Percentiles rank a stretch among this genome's conserved stretches.
phyloP scores from a whole-genome alignment of 2,888 invertebrate species.

The Napeogenes inachia region DNA sequence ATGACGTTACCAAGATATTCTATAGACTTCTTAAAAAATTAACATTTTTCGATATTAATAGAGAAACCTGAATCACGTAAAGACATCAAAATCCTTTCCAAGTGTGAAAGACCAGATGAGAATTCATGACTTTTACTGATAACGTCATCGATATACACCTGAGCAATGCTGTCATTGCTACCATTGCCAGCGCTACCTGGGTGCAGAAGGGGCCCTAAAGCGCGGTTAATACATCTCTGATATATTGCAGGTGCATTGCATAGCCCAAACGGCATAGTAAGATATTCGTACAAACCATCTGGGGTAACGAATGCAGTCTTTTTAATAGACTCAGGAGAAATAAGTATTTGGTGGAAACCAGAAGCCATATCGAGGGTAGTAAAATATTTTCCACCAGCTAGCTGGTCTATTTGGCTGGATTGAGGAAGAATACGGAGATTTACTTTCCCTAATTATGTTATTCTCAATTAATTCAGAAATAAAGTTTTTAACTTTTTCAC shows the following conservation, averaged over 20 bases:
- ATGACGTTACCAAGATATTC: slow-evolving; percentile 38
- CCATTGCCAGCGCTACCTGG: slow-evolving; percentile 4
- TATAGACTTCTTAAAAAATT: slow-evolving; percentile 32
- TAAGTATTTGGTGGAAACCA: too few species aligned
- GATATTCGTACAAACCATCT: too few species aligned
- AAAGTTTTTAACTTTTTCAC: slow-evolving; percentile 19
- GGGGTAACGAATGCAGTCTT: too few species aligned
- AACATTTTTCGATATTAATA: slow-evolving; percentile 33
- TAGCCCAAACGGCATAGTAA: too few species aligned
- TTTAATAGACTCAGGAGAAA: too few species aligned
- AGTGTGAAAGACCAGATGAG: slow-evolving; percentile 20
- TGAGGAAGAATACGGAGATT: slow-evolving; percentile 26
- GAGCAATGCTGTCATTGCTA: slow-evolving; percentile 13
- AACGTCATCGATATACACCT: slow-evolving; percentile 40
- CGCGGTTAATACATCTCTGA: not conserved
- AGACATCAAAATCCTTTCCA: slow-evolving; percentile 32
- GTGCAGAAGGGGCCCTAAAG: not conserved
- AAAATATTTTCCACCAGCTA: too few species aligned
- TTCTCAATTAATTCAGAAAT: slow-evolving; percentile 19
- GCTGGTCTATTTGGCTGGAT: not conserved
- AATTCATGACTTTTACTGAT: slow-evolving; percentile 30
- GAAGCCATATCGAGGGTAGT: too few species aligned
- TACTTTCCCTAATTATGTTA: slow-evolving; percentile 22
- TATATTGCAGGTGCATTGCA: too few species aligned
- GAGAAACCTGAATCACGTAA: slow-evolving; percentile 36